phyloP scores from a whole-genome alignment of 2,888 invertebrate genomes.

The Phorcus lineatus region DNA sequence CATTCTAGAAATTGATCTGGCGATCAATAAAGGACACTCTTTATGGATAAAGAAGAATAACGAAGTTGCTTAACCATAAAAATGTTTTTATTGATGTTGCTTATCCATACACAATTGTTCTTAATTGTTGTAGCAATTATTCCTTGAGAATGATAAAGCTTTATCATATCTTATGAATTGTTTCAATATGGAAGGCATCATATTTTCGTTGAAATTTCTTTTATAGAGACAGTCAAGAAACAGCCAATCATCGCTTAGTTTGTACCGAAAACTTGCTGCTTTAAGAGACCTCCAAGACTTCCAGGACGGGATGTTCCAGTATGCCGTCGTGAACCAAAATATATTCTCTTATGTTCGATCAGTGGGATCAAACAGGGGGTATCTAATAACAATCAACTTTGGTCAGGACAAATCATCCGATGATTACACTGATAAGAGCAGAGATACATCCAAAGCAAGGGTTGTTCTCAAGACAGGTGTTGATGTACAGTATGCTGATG shows the following conservation, averaged over 20 bases:
- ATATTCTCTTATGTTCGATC: slow-evolving; percentile 5
- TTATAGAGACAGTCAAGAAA: neutral
- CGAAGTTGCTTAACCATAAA: no score
- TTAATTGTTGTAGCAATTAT: no score
- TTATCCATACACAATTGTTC: no score
- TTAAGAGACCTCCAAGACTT: neutral
- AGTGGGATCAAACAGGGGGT: neutral
- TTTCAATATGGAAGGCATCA: no score
- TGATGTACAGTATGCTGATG: neutral
- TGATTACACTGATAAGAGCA: neutral
- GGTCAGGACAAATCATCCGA: neutral
- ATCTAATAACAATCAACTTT: neutral
- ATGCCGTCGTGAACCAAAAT: neutral
- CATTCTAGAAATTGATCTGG: no score
- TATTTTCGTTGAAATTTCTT: no score
- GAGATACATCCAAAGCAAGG: neutral
- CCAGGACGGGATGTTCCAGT: neutral
- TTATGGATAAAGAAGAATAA: no score
- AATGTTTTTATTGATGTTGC: no score
- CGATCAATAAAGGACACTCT: no score
- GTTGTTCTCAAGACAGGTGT: neutral
- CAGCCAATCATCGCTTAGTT: neutral
- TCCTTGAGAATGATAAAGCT: no score
- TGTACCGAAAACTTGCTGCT: neutral
- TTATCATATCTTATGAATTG: no score